These are phyloP conservation scores for Apolygus lucorum DNA, from an alignment of 1,140 invertebrate species.

Conservation along the genomic window DNA sequence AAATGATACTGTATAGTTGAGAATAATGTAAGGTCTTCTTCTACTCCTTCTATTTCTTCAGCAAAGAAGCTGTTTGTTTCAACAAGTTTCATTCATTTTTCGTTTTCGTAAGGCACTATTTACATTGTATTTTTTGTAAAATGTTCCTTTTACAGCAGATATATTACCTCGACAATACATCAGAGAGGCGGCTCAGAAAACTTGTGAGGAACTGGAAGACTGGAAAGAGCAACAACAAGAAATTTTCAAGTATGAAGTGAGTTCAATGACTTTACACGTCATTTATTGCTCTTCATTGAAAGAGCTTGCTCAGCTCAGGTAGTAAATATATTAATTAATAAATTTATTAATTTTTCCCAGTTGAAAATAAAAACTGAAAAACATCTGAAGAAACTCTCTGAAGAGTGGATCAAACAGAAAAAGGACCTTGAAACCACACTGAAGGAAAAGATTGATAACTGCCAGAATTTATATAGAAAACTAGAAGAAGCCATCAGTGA, in stretches of 20 bases:
- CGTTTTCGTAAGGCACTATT: too few species aligned
- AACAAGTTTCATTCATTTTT: not conserved
- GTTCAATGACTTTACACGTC: too few species aligned
- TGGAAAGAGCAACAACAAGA: constrained; percentile 46
- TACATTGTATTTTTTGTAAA: too few species aligned
- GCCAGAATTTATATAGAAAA: constrained; percentile 14
- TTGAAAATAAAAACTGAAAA: constrained; percentile 41
- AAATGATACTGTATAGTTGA: too few species aligned
- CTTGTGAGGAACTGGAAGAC: constrained; percentile 44
- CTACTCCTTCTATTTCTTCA: too few species aligned
- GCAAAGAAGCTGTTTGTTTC: too few species aligned
- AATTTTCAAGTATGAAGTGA: constrained; percentile 42
- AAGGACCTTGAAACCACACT: constrained; percentile 37
- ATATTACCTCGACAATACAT: constrained; percentile 16
- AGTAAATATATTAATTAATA: not conserved
- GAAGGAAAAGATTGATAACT: constrained; percentile 23
- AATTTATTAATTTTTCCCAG: constrained; percentile 30
- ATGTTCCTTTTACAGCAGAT: not conserved
- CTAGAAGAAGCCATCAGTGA: constrained; percentile 16
- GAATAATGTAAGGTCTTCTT: too few species aligned
- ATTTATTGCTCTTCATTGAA: too few species aligned
- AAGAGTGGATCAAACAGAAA: constrained; percentile 41
- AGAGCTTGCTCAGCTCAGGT: too few species aligned
- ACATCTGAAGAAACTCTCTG: constrained; percentile 39
- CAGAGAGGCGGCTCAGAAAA: constrained; percentile 40